Conservation (phyloP, 1,140 invertebrate genomes). For the Daktulosphaira vitifoliae region DNA sequence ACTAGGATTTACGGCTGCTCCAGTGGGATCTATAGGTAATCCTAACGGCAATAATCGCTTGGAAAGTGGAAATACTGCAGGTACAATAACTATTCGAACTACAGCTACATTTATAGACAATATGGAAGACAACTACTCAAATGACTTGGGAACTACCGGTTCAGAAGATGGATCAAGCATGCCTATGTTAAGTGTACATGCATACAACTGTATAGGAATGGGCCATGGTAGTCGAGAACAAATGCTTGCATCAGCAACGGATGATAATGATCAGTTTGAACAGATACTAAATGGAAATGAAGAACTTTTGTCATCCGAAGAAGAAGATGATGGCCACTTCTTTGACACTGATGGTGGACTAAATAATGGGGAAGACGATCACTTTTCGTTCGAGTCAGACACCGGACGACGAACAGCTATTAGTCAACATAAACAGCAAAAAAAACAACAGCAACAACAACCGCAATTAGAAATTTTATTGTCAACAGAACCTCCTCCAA, state of each 20-base stretch:
- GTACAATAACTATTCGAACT: constrained; percentile 52
- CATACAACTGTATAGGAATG: constrained; percentile 55
- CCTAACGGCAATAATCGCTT: neutral
- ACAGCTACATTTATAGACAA: constrained; percentile 53
- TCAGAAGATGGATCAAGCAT: no score
- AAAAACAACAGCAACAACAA: no score
- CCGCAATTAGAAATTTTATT: no score
- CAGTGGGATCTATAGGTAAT: constrained; percentile 41
- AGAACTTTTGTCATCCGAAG: neutral
- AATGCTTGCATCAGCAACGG: neutral
- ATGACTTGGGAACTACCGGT: neutral
- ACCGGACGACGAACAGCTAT: no score
- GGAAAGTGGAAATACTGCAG: neutral
- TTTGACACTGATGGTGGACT: constrained; percentile 43
- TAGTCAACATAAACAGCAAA: no score
- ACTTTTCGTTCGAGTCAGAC: no score
- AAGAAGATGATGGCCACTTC: constrained; percentile 36
- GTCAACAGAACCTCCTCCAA: no score
- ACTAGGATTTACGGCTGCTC: constrained; percentile 57
- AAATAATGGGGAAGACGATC: constrained; percentile 38
- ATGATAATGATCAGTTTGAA: constrained; percentile 39
- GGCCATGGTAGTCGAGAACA: neutral
- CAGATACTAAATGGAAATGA: constrained; percentile 41
- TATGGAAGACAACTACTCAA: neutral
- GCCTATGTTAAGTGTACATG: constrained; percentile 66